These are phyloP conservation scores for Lycopodina hypogea DNA, from an alignment of 37 sponge, comb jelly and placozoan species.

Conservation along the genomic window DNA sequence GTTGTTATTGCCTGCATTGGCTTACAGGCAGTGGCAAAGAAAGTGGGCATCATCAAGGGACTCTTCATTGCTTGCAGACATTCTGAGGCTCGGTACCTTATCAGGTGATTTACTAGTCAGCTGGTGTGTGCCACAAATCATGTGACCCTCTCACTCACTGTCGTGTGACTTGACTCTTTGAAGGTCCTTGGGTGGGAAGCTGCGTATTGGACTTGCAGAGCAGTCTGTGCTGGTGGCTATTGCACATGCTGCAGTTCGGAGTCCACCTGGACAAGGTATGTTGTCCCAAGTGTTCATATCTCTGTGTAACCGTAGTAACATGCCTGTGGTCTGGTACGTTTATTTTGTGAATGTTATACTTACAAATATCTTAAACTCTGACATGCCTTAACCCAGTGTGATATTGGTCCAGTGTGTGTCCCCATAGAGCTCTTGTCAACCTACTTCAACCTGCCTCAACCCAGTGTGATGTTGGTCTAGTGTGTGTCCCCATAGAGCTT, in stretches of 20 bases:
- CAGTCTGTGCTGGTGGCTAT: constrained; percentile 94
- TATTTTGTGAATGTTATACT: no score
- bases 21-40: constrained; percentile 74
- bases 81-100: constrained; percentile 86
- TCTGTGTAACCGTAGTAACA: background rate
- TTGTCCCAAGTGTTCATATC: background rate
- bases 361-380: no score
- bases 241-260: constrained; percentile 83
- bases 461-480: no score
- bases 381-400: no score
- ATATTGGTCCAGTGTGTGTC: no score
- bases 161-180: constrained; percentile 11
- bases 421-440: no score
- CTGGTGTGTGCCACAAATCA: background rate
- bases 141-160: background rate
- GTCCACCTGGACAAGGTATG: constrained; percentile 86
- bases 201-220: constrained; percentile 94
- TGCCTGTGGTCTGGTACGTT: background rate
- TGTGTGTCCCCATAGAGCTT: no score
- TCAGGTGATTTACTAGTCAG: constrained; percentile 43
- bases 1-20: background rate
- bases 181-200: constrained; percentile 91
- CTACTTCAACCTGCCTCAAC: no score
- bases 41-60: constrained; percentile 82
- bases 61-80: constrained; percentile 86